Conservation (phyloP, 2,888 invertebrate species). For the Xestia ashworthii region DNA sequence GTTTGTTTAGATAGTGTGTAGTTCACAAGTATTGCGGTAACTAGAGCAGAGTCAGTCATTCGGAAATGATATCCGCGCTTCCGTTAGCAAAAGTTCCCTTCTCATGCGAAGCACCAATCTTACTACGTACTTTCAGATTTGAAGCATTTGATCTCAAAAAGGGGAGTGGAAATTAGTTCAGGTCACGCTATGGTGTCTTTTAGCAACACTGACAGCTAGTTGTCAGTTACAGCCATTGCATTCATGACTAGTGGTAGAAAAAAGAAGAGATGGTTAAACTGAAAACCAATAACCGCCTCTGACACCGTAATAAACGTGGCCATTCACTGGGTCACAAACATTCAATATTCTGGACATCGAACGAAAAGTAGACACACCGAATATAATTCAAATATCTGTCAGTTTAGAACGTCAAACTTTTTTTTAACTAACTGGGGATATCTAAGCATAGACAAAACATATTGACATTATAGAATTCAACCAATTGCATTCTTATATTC, state of each 20-base stretch:
- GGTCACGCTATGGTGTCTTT: neutral
- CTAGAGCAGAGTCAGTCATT: slow-evolving; percentile 43
- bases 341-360: neutral
- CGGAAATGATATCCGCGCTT: slow-evolving; percentile 45
- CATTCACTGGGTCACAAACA: neutral
- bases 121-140: slow-evolving; percentile 24
- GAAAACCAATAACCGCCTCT: neutral
- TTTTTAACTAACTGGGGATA: neutral
- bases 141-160: slow-evolving; percentile 8
- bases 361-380: neutral
- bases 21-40: slow-evolving; percentile 33
- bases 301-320: neutral
- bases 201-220: no score
- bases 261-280: neutral
- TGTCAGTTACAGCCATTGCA: neutral
- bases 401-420: neutral
- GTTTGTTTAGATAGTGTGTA: slow-evolving; percentile 27
- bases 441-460: neutral
- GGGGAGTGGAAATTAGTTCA: neutral
- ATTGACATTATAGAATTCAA: neutral
- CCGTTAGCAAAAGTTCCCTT: slow-evolving; percentile 36
- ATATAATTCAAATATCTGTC: neutral
- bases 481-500: slow-evolving; percentile 2
- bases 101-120: slow-evolving; percentile 16
- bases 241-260: neutral